Conservation (phyloP, 2,113 vertebrate species). For the Myrmecobius fasciatus region DNA sequence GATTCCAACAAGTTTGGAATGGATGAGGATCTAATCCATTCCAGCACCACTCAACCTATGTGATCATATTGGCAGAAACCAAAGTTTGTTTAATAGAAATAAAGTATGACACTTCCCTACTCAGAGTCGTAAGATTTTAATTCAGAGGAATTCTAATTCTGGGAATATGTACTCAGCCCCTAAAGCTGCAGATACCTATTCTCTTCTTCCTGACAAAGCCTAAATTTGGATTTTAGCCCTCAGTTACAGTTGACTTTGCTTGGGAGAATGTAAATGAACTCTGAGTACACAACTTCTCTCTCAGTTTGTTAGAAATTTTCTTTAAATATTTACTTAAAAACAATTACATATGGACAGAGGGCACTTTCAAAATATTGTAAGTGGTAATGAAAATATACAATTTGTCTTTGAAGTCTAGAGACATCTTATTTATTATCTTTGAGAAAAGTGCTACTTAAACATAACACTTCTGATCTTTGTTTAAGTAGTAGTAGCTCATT, state of each 20-base stretch:
- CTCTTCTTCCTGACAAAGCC: background rate
- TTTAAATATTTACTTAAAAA: background rate
- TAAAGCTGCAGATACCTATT: background rate
- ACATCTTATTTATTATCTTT: background rate
- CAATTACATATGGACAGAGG: background rate
- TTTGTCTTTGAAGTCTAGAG: background rate
- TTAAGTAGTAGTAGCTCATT: background rate
- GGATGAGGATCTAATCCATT: background rate
- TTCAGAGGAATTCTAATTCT: background rate
- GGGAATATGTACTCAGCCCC: slow-evolving; percentile 1
- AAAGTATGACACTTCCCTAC: slow-evolving; percentile 1
- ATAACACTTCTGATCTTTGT: background rate
- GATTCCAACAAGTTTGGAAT: background rate
- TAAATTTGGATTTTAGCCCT: background rate
- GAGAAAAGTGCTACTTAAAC: background rate
- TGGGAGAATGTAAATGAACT: background rate
- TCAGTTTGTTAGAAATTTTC: background rate
- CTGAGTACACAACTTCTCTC: background rate
- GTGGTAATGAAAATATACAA: background rate
- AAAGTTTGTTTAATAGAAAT: slow-evolving; percentile 7
- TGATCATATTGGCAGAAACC: background rate
- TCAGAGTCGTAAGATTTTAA: background rate
- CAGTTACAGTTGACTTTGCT: background rate
- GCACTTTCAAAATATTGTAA: slow-evolving; percentile 2
- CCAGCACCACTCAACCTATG: background rate